phyloP scores from a whole-genome alignment of 2,113 vertebrate species.

The Regulus satrapa region DNA sequence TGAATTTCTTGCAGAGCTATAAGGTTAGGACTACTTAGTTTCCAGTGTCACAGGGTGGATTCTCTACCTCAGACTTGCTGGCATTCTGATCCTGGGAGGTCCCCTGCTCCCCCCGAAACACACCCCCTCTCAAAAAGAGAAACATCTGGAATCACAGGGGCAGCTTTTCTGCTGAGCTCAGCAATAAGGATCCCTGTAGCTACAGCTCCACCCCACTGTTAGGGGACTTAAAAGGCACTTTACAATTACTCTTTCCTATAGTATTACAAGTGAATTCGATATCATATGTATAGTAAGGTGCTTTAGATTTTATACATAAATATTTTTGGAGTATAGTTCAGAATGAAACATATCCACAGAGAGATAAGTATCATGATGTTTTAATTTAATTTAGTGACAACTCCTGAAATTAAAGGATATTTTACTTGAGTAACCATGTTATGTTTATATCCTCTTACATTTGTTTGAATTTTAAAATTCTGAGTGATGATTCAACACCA shows the following conservation, averaged over 20 bases:
- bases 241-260: slow-evolving; percentile 31
- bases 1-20: slow-evolving; percentile 25
- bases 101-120: not conserved
- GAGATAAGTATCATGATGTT: not conserved
- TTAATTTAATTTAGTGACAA: slow-evolving; percentile 37
- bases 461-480: slow-evolving; percentile 4
- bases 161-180: slow-evolving; percentile 69
- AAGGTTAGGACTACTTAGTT: slow-evolving; percentile 36
- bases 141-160: slow-evolving; percentile 69
- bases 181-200: slow-evolving; percentile 41
- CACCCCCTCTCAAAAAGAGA: not conserved
- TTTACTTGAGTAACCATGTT: slow-evolving; percentile 7
- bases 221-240: slow-evolving; percentile 18
- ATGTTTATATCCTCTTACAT: slow-evolving; percentile 16
- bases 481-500: not conserved
- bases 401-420: slow-evolving; percentile 6
- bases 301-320: slow-evolving; percentile 11
- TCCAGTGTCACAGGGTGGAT: slow-evolving; percentile 32
- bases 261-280: not conserved
- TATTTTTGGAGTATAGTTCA: slow-evolving; percentile 2
- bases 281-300: not conserved
- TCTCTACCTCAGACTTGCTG: slow-evolving; percentile 31
- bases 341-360: not conserved
- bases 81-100: slow-evolving; percentile 67
- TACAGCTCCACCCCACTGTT: slow-evolving; percentile 48